Percentiles rank a stretch among this genome's conserved stretches.
Evolutionary conservation across 2,888 invertebrate genomes (phyloP).

Genomic region (Mesorhabditis sp.): DNA sequence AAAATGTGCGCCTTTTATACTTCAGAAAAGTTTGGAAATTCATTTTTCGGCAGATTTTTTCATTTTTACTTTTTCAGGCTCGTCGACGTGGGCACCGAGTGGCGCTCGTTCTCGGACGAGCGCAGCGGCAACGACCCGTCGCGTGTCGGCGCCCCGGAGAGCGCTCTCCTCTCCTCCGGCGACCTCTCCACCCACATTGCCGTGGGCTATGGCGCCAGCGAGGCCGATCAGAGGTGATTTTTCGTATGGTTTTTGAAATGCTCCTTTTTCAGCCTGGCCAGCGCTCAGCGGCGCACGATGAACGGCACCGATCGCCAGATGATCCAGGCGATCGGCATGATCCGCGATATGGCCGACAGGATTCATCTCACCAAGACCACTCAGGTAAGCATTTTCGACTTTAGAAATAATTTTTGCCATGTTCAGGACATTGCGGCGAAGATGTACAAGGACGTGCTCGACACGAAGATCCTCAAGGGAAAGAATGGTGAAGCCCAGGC

Average conservation of each 20-base stretch:
- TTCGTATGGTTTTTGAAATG: background rate
- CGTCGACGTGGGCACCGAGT: slow-evolving; percentile 97
- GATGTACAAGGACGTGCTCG: slow-evolving; percentile 78
- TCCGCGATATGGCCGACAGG: slow-evolving; percentile 92
- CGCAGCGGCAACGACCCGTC: slow-evolving; percentile 83
- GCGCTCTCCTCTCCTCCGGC: slow-evolving; percentile 86
- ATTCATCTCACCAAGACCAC: slow-evolving; percentile 94
- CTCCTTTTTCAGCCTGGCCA: slow-evolving; percentile 59
- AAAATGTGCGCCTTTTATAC: no score
- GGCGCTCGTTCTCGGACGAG: slow-evolving; percentile 98
- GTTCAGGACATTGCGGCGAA: slow-evolving; percentile 81
- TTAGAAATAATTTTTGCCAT: no score
- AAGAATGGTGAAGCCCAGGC: slow-evolving; percentile 95
- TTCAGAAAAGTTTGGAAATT: no score
- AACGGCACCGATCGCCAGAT: slow-evolving; percentile 90
- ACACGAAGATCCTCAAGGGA: slow-evolving; percentile 60
- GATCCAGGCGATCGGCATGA: slow-evolving; percentile 91
- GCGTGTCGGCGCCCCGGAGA: slow-evolving; percentile 98
- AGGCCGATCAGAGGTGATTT: slow-evolving; percentile 36
- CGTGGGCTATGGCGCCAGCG: slow-evolving; percentile 37
- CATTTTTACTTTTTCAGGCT: slow-evolving; percentile 59
- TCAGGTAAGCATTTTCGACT: slow-evolving; percentile 62
- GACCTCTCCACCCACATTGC: slow-evolving; percentile 93
- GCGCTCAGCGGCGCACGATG: slow-evolving; percentile 60
- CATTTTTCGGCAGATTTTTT: slow-evolving; percentile 2